Conservation (phyloP, 1,140 invertebrate genomes). For the Pogonognathellus flavescens region DNA sequence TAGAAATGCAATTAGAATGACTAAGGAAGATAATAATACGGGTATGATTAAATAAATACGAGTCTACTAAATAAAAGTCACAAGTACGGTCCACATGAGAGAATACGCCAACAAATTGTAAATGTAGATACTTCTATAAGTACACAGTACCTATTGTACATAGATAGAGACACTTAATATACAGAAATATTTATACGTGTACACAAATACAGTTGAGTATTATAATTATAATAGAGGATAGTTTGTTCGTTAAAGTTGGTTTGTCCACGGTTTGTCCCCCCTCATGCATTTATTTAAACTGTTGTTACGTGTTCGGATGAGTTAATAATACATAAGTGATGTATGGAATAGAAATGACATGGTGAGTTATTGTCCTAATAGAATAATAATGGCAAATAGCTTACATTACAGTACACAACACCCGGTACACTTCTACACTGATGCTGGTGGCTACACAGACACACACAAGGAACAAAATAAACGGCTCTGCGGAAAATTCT, state of each 20-base stretch:
- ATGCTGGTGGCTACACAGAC: too few relatives aligned
- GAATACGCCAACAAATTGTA: too few relatives aligned
- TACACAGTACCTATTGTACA: too few relatives aligned
- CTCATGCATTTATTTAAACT: background rate
- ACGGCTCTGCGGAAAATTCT: too few relatives aligned
- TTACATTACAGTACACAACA: too few relatives aligned
- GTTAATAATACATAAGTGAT: slow-evolving; percentile 5
- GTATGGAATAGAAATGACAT: slow-evolving; percentile 14
- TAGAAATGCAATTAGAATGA: slow-evolving; percentile 13
- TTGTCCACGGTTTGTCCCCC: background rate
- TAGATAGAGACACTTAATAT: too few relatives aligned
- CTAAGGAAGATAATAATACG: background rate
- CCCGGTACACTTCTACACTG: too few relatives aligned
- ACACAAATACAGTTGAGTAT: background rate
- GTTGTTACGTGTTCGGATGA: background rate
- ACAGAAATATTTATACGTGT: background rate
- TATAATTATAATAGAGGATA: background rate
- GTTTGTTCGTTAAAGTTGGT: too few relatives aligned
- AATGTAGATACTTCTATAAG: too few relatives aligned
- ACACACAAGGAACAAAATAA: too few relatives aligned
- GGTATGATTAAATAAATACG: slow-evolving; percentile 8
- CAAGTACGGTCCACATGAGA: background rate
- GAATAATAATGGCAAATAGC: too few relatives aligned
- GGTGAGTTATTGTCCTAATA: too few relatives aligned
- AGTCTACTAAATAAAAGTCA: background rate